phyloP scores from a whole-genome alignment of 1,140 invertebrate genomes.

The Bombus pyrosoma region DNA sequence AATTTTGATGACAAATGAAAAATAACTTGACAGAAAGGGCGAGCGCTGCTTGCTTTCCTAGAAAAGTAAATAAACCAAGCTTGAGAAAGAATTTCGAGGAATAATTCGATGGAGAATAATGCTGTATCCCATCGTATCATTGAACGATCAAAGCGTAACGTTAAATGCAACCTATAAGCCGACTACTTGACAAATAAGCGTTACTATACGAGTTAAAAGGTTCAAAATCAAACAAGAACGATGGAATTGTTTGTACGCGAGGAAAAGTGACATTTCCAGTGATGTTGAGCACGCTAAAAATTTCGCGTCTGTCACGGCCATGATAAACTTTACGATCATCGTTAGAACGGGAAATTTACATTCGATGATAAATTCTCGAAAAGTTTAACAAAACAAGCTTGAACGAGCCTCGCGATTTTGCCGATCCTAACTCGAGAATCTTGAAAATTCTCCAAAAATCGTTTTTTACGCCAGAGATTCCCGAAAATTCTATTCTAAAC shows the following conservation, averaged over 20 bases:
- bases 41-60: no score
- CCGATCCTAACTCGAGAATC: no score
- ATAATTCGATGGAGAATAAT: no score
- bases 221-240: no score
- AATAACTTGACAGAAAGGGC: accelerated
- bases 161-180: not conserved
- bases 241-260: not conserved
- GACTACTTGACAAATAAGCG: not conserved
- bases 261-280: not conserved
- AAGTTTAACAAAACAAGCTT: no score
- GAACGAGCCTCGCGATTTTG: not conserved
- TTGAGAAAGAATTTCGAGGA: no score
- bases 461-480: no score
- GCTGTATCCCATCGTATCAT: no score
- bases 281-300: not conserved
- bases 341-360: not conserved
- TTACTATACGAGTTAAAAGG: no score
- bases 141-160: not conserved
- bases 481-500: not conserved
- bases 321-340: not conserved
- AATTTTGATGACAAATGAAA: no score
- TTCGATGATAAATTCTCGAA: not conserved
- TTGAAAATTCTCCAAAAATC: not conserved
- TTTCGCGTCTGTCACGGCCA: not conserved
- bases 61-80: no score